These are phyloP conservation scores for Drosophila jambulina DNA, from an alignment of 1,140 invertebrate genomes.

Conservation along the genomic window DNA sequence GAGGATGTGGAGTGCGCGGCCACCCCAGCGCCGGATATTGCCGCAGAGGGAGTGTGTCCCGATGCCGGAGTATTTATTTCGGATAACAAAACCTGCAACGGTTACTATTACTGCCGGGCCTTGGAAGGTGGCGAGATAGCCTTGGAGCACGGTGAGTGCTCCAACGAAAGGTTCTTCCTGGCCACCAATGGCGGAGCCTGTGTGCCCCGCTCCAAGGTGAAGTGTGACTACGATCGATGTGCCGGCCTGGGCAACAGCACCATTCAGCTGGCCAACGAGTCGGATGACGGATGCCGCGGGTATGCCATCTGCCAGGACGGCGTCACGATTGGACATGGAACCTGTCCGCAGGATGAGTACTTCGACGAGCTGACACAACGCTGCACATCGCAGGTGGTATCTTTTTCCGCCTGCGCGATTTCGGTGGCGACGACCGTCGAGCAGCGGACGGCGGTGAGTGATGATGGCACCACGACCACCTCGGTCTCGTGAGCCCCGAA, in stretches of 20 bases:
- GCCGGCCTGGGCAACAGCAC: constrained; percentile 56
- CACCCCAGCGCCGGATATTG: constrained; percentile 22
- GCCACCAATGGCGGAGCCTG: constrained; percentile 57
- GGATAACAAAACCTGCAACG: constrained; percentile 65
- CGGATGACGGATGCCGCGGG: constrained; percentile 66
- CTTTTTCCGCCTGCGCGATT: constrained; percentile 63
- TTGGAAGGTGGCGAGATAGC: constrained; percentile 37
- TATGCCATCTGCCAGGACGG: constrained; percentile 72
- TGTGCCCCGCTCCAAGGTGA: constrained; percentile 57
- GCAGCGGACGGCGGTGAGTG: constrained; percentile 28
- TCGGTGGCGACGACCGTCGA: constrained; percentile 30
- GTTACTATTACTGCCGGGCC: constrained; percentile 67
- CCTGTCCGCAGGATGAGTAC: constrained; percentile 66
- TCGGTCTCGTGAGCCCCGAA: constrained; percentile 28
- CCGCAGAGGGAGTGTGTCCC: constrained; percentile 40
- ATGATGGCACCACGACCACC: constrained; percentile 14
- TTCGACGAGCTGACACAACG: constrained; percentile 71
- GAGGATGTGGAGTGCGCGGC: constrained; percentile 58
- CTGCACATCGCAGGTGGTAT: constrained; percentile 56
- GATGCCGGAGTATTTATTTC: constrained; percentile 61
- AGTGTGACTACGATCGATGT: constrained; percentile 69
- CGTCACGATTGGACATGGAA: constrained; percentile 54
- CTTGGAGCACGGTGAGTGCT: constrained; percentile 62
- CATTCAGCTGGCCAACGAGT: constrained; percentile 72
- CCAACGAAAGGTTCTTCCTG: constrained; percentile 60